Conservation (phyloP, 2,888 invertebrate species). For the Platycnemis pennipes region DNA sequence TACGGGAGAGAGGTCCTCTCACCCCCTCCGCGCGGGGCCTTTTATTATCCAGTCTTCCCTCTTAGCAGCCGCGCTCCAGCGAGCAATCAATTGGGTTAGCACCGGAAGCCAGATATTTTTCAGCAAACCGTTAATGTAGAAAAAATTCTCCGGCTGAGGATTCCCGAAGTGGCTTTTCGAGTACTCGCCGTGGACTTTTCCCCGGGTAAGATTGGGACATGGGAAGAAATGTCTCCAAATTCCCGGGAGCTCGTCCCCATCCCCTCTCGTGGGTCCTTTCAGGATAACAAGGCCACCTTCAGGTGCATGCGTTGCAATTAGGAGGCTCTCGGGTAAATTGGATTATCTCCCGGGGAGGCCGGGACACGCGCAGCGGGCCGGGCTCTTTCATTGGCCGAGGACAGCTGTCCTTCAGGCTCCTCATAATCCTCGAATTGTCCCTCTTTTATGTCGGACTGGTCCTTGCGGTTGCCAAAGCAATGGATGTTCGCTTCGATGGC, state of each 20-base stretch:
- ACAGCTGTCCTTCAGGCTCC: not conserved
- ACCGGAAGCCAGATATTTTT: not conserved
- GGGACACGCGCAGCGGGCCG: not conserved
- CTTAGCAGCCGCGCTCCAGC: not conserved
- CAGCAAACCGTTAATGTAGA: not conserved
- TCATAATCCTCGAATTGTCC: not conserved
- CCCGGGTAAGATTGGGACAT: not conserved
- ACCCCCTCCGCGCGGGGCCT: not conserved
- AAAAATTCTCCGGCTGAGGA: not conserved
- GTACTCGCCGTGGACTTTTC: not conserved
- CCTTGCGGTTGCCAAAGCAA: not conserved
- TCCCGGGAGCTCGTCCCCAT: not conserved
- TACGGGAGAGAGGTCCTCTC: not conserved
- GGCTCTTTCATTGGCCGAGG: not conserved
- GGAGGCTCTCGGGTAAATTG: conserved; percentile 31
- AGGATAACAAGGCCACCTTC: not conserved
- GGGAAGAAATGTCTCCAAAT: not conserved
- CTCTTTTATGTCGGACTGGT: not conserved
- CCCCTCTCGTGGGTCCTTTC: not conserved
- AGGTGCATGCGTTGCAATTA: conserved; percentile 29
- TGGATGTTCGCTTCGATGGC: not conserved
- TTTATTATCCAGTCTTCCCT: not conserved
- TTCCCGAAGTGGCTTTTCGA: not conserved
- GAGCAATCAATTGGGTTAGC: not conserved
- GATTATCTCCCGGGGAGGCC: conserved; percentile 38